These are phyloP conservation scores for Sinocyclocheilus grahami DNA, from an alignment of 2,113 vertebrate genomes.

Conservation along the genomic window DNA sequence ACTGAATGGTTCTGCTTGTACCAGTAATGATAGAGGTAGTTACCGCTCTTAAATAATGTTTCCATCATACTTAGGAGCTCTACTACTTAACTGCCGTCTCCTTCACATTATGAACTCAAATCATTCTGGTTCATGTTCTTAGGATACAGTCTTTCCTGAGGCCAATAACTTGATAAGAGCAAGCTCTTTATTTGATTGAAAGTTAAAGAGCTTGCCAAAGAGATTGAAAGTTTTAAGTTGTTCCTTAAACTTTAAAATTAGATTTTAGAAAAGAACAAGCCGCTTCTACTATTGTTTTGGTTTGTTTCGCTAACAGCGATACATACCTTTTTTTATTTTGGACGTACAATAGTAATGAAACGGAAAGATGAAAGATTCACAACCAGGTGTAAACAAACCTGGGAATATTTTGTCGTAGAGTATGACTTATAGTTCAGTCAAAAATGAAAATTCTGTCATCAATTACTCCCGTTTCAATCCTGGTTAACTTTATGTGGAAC, in stretches of 20 bases:
- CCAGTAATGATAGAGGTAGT: conserved; percentile 36
- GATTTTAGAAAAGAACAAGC: conserved; percentile 13
- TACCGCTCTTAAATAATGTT: conserved; percentile 35
- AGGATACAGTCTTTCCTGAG: conserved; percentile 32
- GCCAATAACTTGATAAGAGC: conserved; percentile 35
- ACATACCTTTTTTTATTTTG: background rate
- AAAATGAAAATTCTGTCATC: too few relatives aligned
- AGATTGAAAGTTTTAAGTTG: conserved; percentile 7
- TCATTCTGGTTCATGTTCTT: background rate
- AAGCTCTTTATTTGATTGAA: background rate
- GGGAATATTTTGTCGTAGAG: background rate
- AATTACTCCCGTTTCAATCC: too few relatives aligned
- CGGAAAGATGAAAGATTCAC: too few relatives aligned
- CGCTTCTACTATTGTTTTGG: background rate
- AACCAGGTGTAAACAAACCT: background rate
- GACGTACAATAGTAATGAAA: too few relatives aligned
- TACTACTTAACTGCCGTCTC: background rate
- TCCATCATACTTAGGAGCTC: conserved; percentile 26
- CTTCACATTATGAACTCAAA: conserved; percentile 7
- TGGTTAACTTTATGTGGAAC: too few relatives aligned
- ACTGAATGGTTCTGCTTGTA: conserved; percentile 42
- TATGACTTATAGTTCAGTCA: background rate
- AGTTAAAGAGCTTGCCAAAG: too few relatives aligned
- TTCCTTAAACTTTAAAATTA: conserved; percentile 27
- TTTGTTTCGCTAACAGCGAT: conserved; percentile 12